Evolutionary conservation across 2,113 vertebrate species (phyloP).

Genomic region (rabbit (Oryctolagus cuniculus)): DNA sequence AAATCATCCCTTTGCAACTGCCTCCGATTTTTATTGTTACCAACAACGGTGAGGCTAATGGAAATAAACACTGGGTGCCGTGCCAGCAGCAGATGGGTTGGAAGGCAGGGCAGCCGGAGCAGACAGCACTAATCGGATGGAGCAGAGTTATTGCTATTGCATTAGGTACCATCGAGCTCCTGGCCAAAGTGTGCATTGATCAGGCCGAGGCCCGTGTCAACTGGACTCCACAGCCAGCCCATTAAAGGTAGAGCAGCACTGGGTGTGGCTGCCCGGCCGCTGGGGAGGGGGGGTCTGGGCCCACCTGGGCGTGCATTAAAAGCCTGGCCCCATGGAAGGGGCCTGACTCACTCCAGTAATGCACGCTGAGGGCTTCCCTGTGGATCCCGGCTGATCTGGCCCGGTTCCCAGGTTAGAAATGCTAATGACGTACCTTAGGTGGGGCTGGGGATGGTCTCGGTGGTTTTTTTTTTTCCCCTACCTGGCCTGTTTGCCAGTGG

Average conservation of each 20-base stretch:
- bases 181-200: slow-evolving; percentile 83
- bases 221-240: slow-evolving; percentile 54
- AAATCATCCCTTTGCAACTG: slow-evolving; percentile 86
- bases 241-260: slow-evolving; percentile 66
- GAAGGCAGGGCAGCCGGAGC: slow-evolving; percentile 79
- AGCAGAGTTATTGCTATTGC: slow-evolving; percentile 77
- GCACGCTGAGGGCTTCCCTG: slow-evolving; percentile 21
- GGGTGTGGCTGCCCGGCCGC: slow-evolving; percentile 12
- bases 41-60: slow-evolving; percentile 86
- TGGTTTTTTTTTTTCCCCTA: neutral
- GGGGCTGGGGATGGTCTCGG: neutral
- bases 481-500: neutral
- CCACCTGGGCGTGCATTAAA: neutral
- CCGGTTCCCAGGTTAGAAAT: slow-evolving; percentile 66
- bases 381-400: neutral
- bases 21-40: slow-evolving; percentile 86
- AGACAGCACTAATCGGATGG: slow-evolving; percentile 81
- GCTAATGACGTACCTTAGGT: neutral
- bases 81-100: slow-evolving; percentile 83
- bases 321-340: slow-evolving; percentile 24
- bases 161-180: slow-evolving; percentile 76
- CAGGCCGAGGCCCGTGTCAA: slow-evolving; percentile 48
- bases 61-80: slow-evolving; percentile 86
- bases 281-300: neutral
- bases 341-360: slow-evolving; percentile 63